Evolutionary conservation across 2,888 invertebrate genomes (phyloP).

Genomic region (Beris chalybata): DNA sequence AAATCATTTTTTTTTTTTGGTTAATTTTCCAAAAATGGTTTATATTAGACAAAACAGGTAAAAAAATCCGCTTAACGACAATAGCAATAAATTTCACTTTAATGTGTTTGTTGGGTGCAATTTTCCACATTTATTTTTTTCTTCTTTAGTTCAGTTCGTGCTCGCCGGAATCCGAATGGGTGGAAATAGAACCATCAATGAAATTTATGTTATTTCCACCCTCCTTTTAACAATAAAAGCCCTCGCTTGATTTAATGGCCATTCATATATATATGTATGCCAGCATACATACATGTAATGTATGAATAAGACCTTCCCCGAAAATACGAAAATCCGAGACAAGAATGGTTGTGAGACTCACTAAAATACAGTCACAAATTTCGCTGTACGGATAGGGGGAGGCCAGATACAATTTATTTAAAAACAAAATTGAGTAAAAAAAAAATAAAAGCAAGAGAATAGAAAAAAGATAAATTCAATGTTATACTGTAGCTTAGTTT

Average conservation of each 20-base stretch:
- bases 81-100: slow-evolving; percentile 48
- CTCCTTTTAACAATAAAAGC: slow-evolving; percentile 41
- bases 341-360: too few relatives aligned
- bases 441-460: not conserved
- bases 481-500: not conserved
- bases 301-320: too few relatives aligned
- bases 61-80: not conserved
- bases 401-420: not conserved
- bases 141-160: slow-evolving; percentile 3
- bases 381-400: not conserved
- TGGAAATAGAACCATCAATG: slow-evolving; percentile 40
- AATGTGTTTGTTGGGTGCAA: slow-evolving; percentile 42
- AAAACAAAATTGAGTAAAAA: not conserved
- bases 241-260: slow-evolving; percentile 29
- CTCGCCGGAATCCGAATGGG: not conserved
- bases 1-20: too few relatives aligned
- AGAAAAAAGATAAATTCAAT: not conserved
- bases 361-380: too few relatives aligned
- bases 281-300: too few relatives aligned
- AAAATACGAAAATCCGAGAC: too few relatives aligned
- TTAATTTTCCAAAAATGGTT: not conserved
- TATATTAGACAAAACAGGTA: not conserved
- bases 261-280: not conserved
- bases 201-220: slow-evolving; percentile 39
- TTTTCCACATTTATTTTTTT: slow-evolving; percentile 25